Base-by-base conservation (phyloP, 2,888 invertebrate genomes). In the Drosophila siamana region DNA sequence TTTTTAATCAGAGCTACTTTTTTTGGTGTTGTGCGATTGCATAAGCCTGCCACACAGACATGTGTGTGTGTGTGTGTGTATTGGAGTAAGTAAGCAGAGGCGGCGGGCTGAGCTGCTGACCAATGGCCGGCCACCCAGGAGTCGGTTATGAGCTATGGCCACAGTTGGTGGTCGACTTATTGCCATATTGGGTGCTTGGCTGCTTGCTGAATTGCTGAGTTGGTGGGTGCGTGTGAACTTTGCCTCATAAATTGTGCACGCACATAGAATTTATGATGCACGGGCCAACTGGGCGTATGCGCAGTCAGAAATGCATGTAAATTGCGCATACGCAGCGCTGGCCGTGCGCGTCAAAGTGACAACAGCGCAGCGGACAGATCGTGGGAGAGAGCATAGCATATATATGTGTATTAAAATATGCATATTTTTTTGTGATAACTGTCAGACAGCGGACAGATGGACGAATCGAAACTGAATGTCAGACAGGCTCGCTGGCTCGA, bases 141-240 rank as follows among this genome's bases (percentile, higher is more conserved):
- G 77, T 51, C 62, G 40, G 63, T 50, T 55, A 15, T 41, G 62
- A 67, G 84, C 61, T 64, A 54, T 33, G 40, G 48, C 22, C 62
- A 26, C 76, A 61, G 80, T 38, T 86, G 85, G 87, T 84, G 87
- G 87, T 86, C 84, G 74, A 69, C 55, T 55, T 55, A 68, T 64
- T 43, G 57, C 48, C 48, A 51, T 54, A 48, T 50, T 69, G 55
- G n/a, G n/a, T n/a, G n/a, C n/a, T 44, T 55, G 51, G 28, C 28
- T 24, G 15, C n/a, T 9, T n/a, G 62, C 44, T 55, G 51, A 26
- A 33, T 15, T 19, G 30, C 30, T 33, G 16, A 16, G 8, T 38
- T 78, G 68, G 78, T 85, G 72, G 75, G 70, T 85, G 88, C 73
- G 78, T 83, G 75, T 87, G 82, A 87, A 85, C 88, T 85, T 81